These are phyloP conservation scores for Hipposideros armiger DNA, from an alignment of 2,113 vertebrate genomes.

Conservation along the genomic window DNA sequence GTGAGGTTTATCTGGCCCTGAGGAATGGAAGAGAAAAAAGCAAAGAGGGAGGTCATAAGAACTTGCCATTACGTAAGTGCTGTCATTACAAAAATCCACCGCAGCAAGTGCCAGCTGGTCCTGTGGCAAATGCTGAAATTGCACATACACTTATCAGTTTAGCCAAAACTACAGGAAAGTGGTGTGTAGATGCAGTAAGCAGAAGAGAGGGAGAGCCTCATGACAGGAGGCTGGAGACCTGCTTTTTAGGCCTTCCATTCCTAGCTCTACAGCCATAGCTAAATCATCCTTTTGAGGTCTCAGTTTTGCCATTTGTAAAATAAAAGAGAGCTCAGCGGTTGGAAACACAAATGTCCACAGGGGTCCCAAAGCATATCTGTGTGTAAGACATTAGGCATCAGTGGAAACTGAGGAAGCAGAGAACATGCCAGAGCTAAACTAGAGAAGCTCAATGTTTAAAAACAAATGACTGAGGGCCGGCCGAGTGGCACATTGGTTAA, in stretches of 20 bases:
- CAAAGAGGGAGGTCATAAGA: not conserved
- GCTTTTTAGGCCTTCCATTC: not conserved
- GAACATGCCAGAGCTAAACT: not conserved
- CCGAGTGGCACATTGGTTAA: no score
- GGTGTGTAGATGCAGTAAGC: not conserved
- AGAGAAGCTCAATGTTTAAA: not conserved
- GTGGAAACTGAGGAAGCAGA: not conserved
- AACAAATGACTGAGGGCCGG: not conserved
- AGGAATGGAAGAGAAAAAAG: not conserved
- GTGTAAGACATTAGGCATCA: not conserved
- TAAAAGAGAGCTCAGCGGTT: not conserved
- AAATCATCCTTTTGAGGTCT: not conserved
- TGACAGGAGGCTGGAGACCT: not conserved
- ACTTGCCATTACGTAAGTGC: not conserved
- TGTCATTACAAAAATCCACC: not conserved
- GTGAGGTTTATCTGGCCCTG: not conserved
- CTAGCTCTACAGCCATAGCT: not conserved
- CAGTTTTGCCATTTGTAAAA: not conserved
- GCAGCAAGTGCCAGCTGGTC: not conserved
- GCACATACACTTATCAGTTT: not conserved
- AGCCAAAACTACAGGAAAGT: not conserved
- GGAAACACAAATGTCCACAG: not conserved
- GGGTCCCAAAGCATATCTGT: not conserved
- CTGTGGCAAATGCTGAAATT: not conserved
- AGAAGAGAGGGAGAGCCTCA: rapidly evolving